Conservation (phyloP, 2,113 vertebrate genomes). For the Megaceryle maxima region DNA sequence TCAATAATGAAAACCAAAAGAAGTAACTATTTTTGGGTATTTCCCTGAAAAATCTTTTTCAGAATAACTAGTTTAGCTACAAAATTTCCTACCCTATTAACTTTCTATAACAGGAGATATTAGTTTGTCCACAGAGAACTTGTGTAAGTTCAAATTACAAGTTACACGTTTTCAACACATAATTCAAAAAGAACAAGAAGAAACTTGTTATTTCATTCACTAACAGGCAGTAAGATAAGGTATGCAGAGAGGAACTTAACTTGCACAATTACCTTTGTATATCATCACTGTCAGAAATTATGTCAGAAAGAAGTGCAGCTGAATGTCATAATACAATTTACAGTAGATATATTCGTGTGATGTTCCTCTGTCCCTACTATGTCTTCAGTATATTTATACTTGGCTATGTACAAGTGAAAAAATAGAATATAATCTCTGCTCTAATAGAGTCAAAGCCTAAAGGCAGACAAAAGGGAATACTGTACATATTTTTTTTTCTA, state of each 20-base stretch:
- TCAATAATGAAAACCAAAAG: background rate
- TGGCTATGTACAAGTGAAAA: background rate
- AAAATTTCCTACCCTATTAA: slow-evolving; percentile 17
- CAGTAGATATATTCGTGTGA: background rate
- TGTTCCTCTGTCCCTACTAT: background rate
- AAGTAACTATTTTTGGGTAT: background rate
- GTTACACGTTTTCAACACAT: background rate
- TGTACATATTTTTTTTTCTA: background rate
- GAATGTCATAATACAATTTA: background rate
- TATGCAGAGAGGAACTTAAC: background rate
- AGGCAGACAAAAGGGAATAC: background rate
- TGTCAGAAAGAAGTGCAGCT: background rate
- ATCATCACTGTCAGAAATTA: background rate
- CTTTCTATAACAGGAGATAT: slow-evolving; percentile 34
- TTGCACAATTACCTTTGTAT: background rate
- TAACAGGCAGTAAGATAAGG: background rate
- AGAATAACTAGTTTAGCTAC: background rate
- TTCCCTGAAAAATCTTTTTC: background rate
- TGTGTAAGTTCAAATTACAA: slow-evolving; percentile 22
- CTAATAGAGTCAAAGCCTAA: background rate
- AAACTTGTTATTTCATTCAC: background rate
- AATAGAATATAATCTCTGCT: background rate
- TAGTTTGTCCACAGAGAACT: slow-evolving; percentile 29
- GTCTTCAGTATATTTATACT: background rate
- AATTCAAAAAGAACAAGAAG: background rate